A percentile compares a stretch with the other conserved stretches of the same genome.
Conservation (phyloP, 2,888 invertebrate species). For the Augiades crinisus region DNA sequence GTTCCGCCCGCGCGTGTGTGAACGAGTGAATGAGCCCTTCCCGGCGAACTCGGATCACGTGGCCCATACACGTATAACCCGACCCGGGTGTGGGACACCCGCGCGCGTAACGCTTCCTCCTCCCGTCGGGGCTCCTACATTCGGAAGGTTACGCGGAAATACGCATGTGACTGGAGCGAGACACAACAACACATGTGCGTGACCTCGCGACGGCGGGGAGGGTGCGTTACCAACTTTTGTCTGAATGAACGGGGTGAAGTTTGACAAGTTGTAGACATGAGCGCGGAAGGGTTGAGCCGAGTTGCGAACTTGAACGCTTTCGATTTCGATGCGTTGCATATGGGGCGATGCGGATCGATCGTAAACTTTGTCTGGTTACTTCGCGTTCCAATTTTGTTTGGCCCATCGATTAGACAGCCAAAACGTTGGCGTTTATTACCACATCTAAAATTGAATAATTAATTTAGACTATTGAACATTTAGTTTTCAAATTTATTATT, state of each 20-base stretch:
- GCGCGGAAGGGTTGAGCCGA: conserved; percentile 69
- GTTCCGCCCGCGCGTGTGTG: conserved; percentile 36
- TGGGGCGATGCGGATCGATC: conserved; percentile 68
- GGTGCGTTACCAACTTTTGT: conserved; percentile 50
- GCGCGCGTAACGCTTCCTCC: conserved; percentile 34
- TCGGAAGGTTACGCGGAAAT: conserved; percentile 47
- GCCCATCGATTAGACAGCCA: conserved; percentile 24
- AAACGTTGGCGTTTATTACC: conserved; percentile 6
- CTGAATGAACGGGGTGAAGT: conserved; percentile 73
- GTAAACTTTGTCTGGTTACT: conserved; percentile 50
- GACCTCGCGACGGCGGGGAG: conserved; percentile 57
- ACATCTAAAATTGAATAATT: too few species aligned
- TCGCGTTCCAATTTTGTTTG: conserved; percentile 46
- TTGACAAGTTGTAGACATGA: conserved; percentile 67
- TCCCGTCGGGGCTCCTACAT: conserved; percentile 36
- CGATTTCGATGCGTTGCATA: conserved; percentile 71
- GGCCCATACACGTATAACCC: conserved; percentile 49
- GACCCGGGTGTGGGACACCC: conserved; percentile 36
- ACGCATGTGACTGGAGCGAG: conserved; percentile 62
- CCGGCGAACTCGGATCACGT: conserved; percentile 50
- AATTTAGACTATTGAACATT: too few species aligned
- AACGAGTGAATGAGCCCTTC: conserved; percentile 60
- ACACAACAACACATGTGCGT: conserved; percentile 67
- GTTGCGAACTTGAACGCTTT: conserved; percentile 67
- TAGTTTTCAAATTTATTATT: too few species aligned